Conservation (phyloP, 2,797 vertebrate genomes). For the Natrix natrix region DNA sequence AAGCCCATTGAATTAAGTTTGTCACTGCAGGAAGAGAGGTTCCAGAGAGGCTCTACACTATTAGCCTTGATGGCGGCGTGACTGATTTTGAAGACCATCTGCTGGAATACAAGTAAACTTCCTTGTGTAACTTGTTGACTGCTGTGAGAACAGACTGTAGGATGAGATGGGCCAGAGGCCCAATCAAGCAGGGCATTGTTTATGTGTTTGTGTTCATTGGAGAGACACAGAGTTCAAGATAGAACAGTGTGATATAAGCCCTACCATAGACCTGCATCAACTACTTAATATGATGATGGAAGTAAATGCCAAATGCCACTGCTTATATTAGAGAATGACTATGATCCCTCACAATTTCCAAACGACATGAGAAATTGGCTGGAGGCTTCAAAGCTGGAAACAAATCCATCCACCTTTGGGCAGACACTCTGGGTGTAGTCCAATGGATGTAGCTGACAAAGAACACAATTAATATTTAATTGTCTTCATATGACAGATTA, state of each 20-base stretch:
- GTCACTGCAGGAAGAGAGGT: neutral
- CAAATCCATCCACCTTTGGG: neutral
- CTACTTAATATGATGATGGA: neutral
- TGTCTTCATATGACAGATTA: neutral
- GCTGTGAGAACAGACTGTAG: neutral
- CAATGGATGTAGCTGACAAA: neutral
- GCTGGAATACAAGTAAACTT: neutral
- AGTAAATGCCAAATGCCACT: neutral
- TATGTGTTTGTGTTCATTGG: neutral
- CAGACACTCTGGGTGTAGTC: neutral
- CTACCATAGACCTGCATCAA: neutral
- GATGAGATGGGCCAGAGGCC: neutral
- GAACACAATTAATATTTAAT: neutral
- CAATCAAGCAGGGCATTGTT: neutral
- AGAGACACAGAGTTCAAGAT: neutral
- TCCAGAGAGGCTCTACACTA: neutral
- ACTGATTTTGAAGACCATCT: neutral
- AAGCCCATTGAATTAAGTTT: neutral
- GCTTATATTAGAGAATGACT: neutral
- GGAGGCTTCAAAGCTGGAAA: neutral
- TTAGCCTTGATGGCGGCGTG: neutral
- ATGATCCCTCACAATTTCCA: neutral
- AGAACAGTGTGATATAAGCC: neutral
- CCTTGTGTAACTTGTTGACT: neutral
- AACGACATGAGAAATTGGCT: neutral